Evolutionary conservation across 2,113 vertebrate species (phyloP), one percentile per base, ranked within the genome.

Genomic region (Vulpes vulpes): DNA sequence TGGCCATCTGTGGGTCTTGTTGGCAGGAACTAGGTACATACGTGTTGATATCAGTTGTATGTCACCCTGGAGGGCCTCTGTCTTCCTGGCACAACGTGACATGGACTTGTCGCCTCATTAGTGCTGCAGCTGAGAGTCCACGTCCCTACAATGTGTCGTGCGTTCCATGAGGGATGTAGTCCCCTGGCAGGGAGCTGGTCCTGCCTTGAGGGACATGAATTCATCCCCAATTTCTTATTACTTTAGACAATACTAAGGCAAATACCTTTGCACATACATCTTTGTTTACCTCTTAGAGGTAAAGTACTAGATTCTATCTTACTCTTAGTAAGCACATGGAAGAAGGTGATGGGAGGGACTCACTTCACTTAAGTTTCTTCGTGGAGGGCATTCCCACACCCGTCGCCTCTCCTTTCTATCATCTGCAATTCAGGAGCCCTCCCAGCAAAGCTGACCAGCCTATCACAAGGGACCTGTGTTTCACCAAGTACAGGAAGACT

Each of bases 71-170:
- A 6, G 30, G 38, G 3, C 38, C 60, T 2, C 16, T n/a, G 32
- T 83, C 89, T 74, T 35, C 19, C 14, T 2, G 32, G 25, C 20
- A 0, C 8, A 1, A 8, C 5, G 5, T 0, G 0, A 15, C 27
- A 1, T 2, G 15, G 49, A 8, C 43, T 53, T 53, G 73, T 65
- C 11, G 6, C 20, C 32, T 0, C 0, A 2, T 19, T 4, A 2
- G 1, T 4, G 43, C 17, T 4, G 5, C 4, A 0, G 2, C 15
- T 1, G 67, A n/a, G 22, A 15, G 8, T 2, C 7, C 3, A 11
- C 59, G 5, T 55, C 22, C 8, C n/a, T 23, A 4, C 1, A 0
- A 4, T 6, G 55, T 0, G 10, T 25, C 15, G 2, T 2, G 5
- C 1, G 5, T 23, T 32, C 15, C 19, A 11, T 1, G 4, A 78